Evolutionary conservation across 2,113 vertebrate species (phyloP).

Genomic region (Chaetops frenatus): DNA sequence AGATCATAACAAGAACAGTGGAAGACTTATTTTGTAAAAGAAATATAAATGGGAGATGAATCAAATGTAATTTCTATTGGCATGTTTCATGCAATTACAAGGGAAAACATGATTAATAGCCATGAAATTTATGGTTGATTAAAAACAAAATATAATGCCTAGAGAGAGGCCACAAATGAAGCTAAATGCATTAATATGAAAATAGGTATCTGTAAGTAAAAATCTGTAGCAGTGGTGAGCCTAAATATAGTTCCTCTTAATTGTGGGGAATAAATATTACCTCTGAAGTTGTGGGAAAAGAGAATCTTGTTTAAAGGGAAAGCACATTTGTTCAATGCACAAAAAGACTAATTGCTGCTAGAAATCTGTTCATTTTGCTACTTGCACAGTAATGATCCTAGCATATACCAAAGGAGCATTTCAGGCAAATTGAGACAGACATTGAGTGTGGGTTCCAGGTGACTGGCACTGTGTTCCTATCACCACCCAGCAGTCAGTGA

Average conservation of each 20-base stretch:
- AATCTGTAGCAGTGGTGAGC: background rate
- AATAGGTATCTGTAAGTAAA: background rate
- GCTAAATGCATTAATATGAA: background rate
- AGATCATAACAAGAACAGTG: background rate
- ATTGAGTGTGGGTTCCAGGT: fast-evolving
- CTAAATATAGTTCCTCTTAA: background rate
- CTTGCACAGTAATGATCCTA: background rate
- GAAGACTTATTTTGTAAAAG: background rate
- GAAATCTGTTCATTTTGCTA: background rate
- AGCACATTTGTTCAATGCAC: background rate
- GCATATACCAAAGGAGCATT: background rate
- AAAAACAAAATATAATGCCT: background rate
- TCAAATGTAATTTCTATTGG: background rate
- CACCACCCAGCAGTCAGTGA: background rate
- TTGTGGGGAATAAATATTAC: background rate
- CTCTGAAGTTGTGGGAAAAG: background rate
- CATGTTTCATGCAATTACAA: background rate
- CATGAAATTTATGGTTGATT: background rate
- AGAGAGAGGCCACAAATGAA: background rate
- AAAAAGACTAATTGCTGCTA: background rate
- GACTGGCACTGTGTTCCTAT: background rate
- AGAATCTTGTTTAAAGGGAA: background rate
- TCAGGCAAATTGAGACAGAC: background rate
- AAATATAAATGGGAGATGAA: background rate
- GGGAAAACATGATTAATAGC: background rate